phyloP scores from a whole-genome alignment of 2,113 vertebrate genomes.

The Pithys albifrons region DNA sequence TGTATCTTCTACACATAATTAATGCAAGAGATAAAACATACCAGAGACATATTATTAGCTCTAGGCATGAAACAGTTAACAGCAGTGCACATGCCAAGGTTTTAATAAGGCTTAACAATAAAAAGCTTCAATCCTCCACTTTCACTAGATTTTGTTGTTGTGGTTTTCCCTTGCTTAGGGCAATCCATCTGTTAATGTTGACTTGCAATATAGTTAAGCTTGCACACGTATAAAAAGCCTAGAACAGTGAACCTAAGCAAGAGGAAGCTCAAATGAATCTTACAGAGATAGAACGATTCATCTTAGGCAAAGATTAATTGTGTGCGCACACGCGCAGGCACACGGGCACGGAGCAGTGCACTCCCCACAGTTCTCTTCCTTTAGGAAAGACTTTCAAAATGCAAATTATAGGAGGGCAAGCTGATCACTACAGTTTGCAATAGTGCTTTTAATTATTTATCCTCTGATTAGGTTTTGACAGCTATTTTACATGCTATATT shows the following conservation, averaged over 20 bases:
- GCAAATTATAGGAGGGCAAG: neutral
- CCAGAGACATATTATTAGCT: neutral
- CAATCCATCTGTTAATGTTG: conserved; percentile 79
- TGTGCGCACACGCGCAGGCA: neutral
- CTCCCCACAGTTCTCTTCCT: neutral
- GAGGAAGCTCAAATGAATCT: neutral
- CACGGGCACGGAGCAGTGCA: neutral
- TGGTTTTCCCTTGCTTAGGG: conserved; percentile 76
- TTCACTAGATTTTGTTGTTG: conserved; percentile 62
- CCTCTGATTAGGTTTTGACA: neutral
- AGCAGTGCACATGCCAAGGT: conserved; percentile 58
- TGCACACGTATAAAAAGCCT: neutral
- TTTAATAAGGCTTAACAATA: conserved; percentile 75
- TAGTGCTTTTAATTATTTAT: conserved; percentile 23
- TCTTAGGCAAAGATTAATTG: neutral
- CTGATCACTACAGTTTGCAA: neutral
- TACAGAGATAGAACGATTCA: neutral
- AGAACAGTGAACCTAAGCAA: neutral
- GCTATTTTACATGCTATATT: neutral
- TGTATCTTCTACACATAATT: neutral
- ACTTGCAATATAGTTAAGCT: conserved; percentile 34
- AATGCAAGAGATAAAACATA: neutral
- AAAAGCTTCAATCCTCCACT: conserved; percentile 69
- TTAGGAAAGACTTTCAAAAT: neutral
- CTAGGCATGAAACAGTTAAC: conserved; percentile 72